Evolutionary conservation across 2,113 vertebrate genomes (phyloP).

Genomic region (Patagioenas fasciata): DNA sequence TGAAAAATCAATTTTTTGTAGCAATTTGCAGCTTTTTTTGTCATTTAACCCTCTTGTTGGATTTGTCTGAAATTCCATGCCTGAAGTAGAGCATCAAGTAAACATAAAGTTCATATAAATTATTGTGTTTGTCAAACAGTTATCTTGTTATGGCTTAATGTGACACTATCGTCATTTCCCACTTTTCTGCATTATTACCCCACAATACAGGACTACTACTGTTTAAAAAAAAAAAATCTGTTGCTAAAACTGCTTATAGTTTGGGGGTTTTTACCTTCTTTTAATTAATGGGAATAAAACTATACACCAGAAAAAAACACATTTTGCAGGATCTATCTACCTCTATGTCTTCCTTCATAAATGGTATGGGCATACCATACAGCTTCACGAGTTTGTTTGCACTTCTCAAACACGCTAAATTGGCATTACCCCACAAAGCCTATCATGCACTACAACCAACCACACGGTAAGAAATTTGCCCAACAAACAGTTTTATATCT

Average conservation of each 20-base stretch:
- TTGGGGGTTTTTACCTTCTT: not conserved
- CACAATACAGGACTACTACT: not conserved
- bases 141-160: not conserved
- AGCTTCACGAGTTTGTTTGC: not conserved
- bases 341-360: not conserved
- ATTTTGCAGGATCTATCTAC: not conserved
- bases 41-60: not conserved
- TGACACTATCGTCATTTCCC: not conserved
- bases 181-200: not conserved
- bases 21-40: not conserved
- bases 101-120: not conserved
- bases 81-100: not conserved
- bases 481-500: not conserved
- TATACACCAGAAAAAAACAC: not conserved
- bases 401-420: not conserved
- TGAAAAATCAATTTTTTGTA: conserved; percentile 10
- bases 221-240: not conserved
- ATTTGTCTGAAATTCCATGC: not conserved
- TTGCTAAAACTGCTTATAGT: not conserved
- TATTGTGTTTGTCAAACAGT: not conserved
- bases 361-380: not conserved
- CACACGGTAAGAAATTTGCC: not conserved
- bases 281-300: not conserved
- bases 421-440: not conserved
- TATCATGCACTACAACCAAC: not conserved